Base-by-base conservation (phyloP, 2,888 invertebrate genomes). In the Coelinius sp. region DNA sequence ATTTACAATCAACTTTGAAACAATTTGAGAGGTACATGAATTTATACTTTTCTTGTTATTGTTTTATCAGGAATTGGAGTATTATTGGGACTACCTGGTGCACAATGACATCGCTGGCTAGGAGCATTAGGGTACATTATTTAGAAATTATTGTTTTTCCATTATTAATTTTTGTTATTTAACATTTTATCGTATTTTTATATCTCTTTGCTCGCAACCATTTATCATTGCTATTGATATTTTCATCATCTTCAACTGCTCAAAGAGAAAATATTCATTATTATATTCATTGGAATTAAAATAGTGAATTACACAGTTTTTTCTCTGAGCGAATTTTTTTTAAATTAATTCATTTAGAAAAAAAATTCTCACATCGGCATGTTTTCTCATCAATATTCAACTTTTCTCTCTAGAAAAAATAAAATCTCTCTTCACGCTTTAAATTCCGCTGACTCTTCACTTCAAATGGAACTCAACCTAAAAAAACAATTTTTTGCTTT, bases 101-200 rank as follows among this genome's bases (percentile, higher is more conserved):
- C 63, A 22, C 83, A 82, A 83, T 86, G 86, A 84, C 87, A 83
- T 84, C 83, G 82, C 86, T 81, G 85, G 84, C 86, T 85, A 84
- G 84, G 82, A 87, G 83, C 84, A 87, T 82, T 87, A 87, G 87
- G 63, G 86, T 87, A 87, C 86, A 86, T 87, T 82, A 74, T 81
- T 68, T 56, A 70, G 71, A 68, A 70, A 69, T 70, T 77, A 66
- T 77, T 69, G 35, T 75, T 52, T 75, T 41, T 63, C 22, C 52
- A 52, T 68, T 49, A 17, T 17, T 38, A 64, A 63, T 72, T 25
- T 53, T 59, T 71, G 41, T 46, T 53, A 41, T 49, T 14, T 20
- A 53, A 64, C n/a, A 56, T 68, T 27, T 31, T 27, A 44, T 71
- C 49, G 41, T 59, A 27, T 38, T 56, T 8, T n/a, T n/a, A n/a